Percentiles rank a stretch among this genome's conserved stretches.
Evolutionary conservation across 2,888 invertebrate species (phyloP).

Genomic region (Scrobipalpa costella): DNA sequence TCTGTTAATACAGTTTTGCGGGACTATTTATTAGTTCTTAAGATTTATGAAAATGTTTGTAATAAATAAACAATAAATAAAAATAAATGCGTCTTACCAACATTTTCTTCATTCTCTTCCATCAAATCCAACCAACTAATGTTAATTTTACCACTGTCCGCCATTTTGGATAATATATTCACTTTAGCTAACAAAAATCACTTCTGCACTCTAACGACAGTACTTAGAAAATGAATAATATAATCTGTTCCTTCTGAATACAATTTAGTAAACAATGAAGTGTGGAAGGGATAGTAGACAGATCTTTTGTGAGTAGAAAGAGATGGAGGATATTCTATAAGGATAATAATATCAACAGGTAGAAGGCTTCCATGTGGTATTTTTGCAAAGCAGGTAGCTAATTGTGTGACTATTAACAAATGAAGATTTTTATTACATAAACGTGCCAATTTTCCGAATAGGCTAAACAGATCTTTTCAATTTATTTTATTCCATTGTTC

Average conservation of each 20-base stretch:
- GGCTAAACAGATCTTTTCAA: too few species aligned
- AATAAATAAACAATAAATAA: too few species aligned
- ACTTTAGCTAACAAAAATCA: background rate
- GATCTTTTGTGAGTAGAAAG: too few species aligned
- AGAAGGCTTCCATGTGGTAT: background rate
- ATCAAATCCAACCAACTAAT: background rate
- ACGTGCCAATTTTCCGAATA: too few species aligned
- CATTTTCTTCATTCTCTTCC: background rate
- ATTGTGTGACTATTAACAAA: constrained; percentile 32
- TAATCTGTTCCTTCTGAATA: too few species aligned
- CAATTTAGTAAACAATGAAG: too few species aligned
- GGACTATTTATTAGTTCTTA: too few species aligned
- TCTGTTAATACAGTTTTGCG: too few species aligned
- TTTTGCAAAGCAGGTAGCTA: background rate
- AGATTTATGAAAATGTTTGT: too few species aligned
- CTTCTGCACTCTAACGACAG: background rate
- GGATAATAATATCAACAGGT: background rate
- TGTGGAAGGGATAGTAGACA: too few species aligned
- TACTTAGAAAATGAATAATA: background rate
- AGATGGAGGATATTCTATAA: background rate
- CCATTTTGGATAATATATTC: background rate
- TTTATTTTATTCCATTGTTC: too few species aligned
- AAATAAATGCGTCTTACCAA: background rate
- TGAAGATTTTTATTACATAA: too few species aligned
- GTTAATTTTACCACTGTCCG: background rate